Percentiles rank a stretch among this genome's conserved stretches.
Evolutionary conservation across 2,888 invertebrate species (phyloP).

Genomic region (Eurytoma californica): DNA sequence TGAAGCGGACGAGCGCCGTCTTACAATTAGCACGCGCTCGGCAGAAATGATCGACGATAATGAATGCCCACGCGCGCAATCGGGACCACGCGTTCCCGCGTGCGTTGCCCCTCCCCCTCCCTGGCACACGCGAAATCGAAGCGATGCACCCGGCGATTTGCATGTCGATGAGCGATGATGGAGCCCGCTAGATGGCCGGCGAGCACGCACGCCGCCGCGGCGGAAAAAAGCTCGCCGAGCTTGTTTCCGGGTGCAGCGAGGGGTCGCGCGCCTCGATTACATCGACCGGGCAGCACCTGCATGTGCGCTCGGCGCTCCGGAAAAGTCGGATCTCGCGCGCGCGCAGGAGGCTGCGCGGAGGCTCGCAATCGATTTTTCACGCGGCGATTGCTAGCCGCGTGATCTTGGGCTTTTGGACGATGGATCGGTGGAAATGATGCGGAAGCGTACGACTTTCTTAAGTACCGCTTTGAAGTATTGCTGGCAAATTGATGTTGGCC

Average conservation of each 20-base stretch:
- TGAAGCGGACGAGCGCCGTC: neutral
- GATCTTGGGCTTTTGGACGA: too few species aligned
- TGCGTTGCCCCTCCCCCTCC: neutral
- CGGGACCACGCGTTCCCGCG: constrained; percentile 60
- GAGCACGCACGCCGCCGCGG: neutral
- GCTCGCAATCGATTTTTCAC: too few species aligned
- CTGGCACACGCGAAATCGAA: constrained; percentile 9
- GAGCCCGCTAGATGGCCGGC: neutral
- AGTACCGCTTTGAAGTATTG: too few species aligned
- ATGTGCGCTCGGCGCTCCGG: neutral
- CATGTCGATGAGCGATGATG: constrained; percentile 60
- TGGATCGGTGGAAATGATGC: too few species aligned
- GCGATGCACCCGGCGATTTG: constrained; percentile 56
- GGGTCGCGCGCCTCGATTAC: neutral
- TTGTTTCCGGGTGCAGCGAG: neutral
- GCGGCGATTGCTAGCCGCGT: too few species aligned
- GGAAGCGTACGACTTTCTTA: too few species aligned
- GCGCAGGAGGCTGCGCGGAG: neutral
- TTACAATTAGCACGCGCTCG: too few species aligned
- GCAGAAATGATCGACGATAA: constrained; percentile 69
- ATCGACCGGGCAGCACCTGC: neutral
- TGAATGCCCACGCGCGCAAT: constrained; percentile 69
- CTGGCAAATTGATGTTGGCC: too few species aligned
- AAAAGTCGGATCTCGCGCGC: neutral
- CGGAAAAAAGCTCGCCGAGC: neutral